Percentiles rank a stretch among this genome's conserved stretches.
Conservation (phyloP, 2,113 vertebrate species). For the Scopus umbretta region DNA sequence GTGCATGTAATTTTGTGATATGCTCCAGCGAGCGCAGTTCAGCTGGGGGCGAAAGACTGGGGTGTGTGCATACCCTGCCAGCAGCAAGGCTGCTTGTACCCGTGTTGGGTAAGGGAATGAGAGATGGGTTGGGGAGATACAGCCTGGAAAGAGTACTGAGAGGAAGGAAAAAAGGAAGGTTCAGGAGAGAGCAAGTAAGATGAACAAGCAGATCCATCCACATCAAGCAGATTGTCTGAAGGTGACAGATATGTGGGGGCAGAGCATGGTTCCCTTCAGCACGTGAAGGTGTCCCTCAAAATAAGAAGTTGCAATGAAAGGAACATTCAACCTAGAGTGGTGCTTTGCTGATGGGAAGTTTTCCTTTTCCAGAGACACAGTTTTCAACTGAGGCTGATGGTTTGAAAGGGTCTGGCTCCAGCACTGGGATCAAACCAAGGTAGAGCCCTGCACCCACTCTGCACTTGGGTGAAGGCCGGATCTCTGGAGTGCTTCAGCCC, state of each 20-base stretch:
- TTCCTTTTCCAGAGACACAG: not conserved
- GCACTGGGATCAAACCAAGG: not conserved
- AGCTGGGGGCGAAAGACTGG: not conserved
- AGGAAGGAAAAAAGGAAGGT: not conserved
- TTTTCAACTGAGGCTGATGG: fast-evolving
- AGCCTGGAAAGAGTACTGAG: not conserved
- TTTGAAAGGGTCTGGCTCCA: not conserved
- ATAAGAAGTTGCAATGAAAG: not conserved
- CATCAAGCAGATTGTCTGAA: not conserved
- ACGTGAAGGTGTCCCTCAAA: fast-evolving
- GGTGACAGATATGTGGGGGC: fast-evolving
- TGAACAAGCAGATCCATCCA: not conserved
- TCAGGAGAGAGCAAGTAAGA: not conserved
- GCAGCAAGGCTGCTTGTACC: not conserved
- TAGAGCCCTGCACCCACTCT: not conserved
- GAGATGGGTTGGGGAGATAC: fast-evolving
- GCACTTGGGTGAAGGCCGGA: not conserved
- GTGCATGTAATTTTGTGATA: not conserved
- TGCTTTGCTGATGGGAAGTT: fast-evolving
- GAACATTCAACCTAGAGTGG: not conserved
- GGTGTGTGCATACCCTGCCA: fast-evolving
- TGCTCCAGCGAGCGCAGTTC: not conserved
- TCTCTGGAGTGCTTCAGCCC: not conserved
- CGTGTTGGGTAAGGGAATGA: not conserved
- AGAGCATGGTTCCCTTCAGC: not conserved